These are phyloP conservation scores for Drosophila sp. DNA, from an alignment of 1,140 invertebrate species.

Conservation along the genomic window DNA sequence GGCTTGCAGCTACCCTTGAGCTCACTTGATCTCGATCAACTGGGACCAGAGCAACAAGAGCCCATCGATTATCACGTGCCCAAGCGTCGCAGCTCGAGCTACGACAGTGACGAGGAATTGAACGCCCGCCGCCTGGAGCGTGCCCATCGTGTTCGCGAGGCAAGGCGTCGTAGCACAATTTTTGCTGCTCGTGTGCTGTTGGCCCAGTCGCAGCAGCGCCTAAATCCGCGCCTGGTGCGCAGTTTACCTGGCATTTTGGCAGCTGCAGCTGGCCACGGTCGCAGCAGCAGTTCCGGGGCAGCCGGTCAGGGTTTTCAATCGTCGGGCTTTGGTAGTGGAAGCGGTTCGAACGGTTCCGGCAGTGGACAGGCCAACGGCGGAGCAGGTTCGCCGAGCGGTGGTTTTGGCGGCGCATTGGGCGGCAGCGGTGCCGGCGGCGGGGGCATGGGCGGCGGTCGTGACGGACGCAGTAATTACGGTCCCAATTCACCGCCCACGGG, in stretches of 20 bases:
- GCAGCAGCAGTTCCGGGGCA: slow-evolving; percentile 84
- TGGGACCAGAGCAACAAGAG: slow-evolving; percentile 89
- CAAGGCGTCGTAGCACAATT: slow-evolving; percentile 71
- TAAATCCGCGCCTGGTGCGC: slow-evolving; percentile 83
- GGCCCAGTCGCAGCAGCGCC: slow-evolving; percentile 82
- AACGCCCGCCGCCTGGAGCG: slow-evolving; percentile 65
- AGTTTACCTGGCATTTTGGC: slow-evolving; percentile 84
- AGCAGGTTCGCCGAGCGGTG: slow-evolving; percentile 83
- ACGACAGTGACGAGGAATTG: slow-evolving; percentile 85
- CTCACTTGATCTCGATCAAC: slow-evolving; percentile 76
- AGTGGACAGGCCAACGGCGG: slow-evolving; percentile 84
- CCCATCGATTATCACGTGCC: slow-evolving; percentile 95
- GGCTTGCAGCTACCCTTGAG: slow-evolving; percentile 62
- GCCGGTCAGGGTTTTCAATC: slow-evolving; percentile 83
- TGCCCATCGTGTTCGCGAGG: slow-evolving; percentile 68
- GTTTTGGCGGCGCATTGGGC: slow-evolving; percentile 85
- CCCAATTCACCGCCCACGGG: slow-evolving; percentile 92
- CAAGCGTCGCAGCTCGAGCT: slow-evolving; percentile 88
- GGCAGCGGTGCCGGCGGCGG: slow-evolving; percentile 87
- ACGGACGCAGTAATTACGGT: slow-evolving; percentile 91
- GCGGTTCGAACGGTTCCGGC: slow-evolving; percentile 82
- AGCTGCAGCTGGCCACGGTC: slow-evolving; percentile 90
- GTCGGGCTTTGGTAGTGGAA: slow-evolving; percentile 72
- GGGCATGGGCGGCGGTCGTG: slow-evolving; percentile 88
- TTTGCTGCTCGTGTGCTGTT: slow-evolving; percentile 71